phyloP scores from a whole-genome alignment of 2,797 vertebrate genomes.

The Esox masquinongy region DNA sequence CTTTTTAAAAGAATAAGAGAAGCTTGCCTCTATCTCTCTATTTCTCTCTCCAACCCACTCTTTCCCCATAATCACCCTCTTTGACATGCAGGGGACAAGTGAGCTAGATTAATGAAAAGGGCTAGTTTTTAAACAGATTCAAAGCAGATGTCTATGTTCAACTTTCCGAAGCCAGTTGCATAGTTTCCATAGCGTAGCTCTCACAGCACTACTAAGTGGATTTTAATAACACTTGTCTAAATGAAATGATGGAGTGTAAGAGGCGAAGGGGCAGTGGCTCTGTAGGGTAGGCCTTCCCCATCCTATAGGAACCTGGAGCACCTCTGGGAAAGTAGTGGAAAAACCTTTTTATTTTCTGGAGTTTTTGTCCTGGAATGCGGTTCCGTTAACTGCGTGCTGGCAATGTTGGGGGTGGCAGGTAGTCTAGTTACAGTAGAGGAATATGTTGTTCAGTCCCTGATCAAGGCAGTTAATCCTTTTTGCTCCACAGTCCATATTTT shows the following conservation, averaged over 20 bases:
- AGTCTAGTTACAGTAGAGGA: too few relatives aligned
- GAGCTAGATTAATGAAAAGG: conserved; percentile 33
- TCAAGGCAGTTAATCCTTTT: too few relatives aligned
- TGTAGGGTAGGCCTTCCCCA: not conserved
- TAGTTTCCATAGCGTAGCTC: conserved; percentile 62
- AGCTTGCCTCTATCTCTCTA: not conserved
- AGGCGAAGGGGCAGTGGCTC: not conserved
- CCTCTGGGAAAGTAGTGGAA: not conserved
- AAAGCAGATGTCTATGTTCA: conserved; percentile 64
- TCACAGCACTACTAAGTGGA: conserved; percentile 62
- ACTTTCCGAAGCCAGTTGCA: conserved; percentile 51
- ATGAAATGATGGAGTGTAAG: conserved; percentile 65
- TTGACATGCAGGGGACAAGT: not conserved
- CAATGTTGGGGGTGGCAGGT: not conserved
- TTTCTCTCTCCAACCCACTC: not conserved
- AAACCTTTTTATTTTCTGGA: not conserved
- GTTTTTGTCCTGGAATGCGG: not conserved
- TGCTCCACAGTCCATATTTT: too few relatives aligned
- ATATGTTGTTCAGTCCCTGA: too few relatives aligned
- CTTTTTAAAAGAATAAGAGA: conserved; percentile 5
- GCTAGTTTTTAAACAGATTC: conserved; percentile 53
- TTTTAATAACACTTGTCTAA: conserved; percentile 73
- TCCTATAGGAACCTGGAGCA: not conserved
- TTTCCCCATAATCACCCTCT: not conserved
- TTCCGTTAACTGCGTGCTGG: not conserved